Evolutionary conservation across 2,113 vertebrate species (phyloP).

Genomic region (Trichechus manatus): DNA sequence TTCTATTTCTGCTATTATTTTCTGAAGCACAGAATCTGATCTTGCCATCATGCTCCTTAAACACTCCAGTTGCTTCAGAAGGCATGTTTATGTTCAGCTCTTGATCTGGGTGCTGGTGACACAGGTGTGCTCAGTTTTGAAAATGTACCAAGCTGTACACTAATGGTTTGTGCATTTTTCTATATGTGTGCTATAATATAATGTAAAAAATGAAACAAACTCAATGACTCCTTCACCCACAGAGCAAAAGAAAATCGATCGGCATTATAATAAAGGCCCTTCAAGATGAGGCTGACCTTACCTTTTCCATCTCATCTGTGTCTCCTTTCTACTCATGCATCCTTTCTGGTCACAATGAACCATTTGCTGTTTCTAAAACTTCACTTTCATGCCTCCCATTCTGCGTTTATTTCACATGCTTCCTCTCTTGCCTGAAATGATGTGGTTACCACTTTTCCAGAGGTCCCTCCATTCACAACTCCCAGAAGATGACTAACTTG

Average conservation of each 20-base stretch:
- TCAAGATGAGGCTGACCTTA: not conserved
- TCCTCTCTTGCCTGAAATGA: not conserved
- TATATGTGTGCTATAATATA: not conserved
- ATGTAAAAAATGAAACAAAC: not conserved
- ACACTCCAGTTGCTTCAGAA: not conserved
- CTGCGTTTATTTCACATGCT: not conserved
- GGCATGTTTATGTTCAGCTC: not conserved
- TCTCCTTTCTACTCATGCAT: not conserved
- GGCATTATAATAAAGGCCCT: not conserved
- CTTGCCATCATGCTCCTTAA: not conserved
- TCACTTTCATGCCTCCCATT: not conserved
- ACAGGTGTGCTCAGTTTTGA: not conserved
- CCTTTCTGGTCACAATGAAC: not conserved
- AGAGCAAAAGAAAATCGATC: not conserved
- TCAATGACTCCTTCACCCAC: not conserved
- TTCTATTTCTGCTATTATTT: not conserved
- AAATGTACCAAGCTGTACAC: not conserved
- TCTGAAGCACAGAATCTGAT: slow-evolving; percentile 13
- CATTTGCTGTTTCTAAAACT: not conserved
- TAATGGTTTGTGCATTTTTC: not conserved
- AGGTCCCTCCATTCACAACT: not conserved
- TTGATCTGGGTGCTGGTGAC: not conserved
- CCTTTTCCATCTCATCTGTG: not conserved
- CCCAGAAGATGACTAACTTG: not conserved
- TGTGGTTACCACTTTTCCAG: not conserved